Percentiles rank a stretch among this genome's conserved stretches.
Evolutionary conservation across 2,797 vertebrate species (phyloP).

Genomic region (Fundulus diaphanus): DNA sequence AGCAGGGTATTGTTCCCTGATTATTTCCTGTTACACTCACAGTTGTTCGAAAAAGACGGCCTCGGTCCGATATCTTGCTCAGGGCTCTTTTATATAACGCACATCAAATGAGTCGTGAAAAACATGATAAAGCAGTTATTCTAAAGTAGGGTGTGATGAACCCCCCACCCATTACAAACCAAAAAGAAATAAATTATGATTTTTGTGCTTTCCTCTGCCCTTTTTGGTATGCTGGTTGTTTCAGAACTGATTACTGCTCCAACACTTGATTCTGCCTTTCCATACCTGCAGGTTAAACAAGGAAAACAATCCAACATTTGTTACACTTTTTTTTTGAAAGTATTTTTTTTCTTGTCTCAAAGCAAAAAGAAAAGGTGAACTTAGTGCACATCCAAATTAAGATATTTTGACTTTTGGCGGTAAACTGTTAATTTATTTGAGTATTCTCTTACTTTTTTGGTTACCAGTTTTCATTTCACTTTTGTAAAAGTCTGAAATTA

Average conservation of each 20-base stretch:
- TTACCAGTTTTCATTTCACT: neutral
- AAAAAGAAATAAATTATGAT: neutral
- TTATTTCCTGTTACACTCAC: conserved; percentile 34
- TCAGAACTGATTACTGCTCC: neutral
- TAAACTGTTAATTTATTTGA: neutral
- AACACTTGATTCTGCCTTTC: neutral
- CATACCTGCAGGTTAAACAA: neutral
- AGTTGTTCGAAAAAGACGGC: conserved; percentile 25
- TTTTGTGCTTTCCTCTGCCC: neutral
- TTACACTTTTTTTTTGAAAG: neutral
- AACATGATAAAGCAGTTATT: conserved; percentile 14
- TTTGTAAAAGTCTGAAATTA: too few relatives aligned
- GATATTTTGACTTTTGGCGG: neutral
- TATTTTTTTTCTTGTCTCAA: neutral
- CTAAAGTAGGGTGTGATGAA: neutral
- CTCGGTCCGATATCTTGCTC: conserved; percentile 3
- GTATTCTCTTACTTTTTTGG: neutral
- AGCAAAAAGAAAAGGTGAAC: neutral
- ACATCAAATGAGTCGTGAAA: conserved; percentile 7
- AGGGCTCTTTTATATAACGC: neutral
- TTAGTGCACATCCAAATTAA: neutral
- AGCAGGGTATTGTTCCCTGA: conserved; percentile 40
- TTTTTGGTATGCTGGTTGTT: neutral
- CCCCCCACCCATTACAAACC: neutral
- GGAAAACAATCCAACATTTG: neutral